Conservation (phyloP, 2,888 invertebrate species). For the Xanthorhoe designata region DNA sequence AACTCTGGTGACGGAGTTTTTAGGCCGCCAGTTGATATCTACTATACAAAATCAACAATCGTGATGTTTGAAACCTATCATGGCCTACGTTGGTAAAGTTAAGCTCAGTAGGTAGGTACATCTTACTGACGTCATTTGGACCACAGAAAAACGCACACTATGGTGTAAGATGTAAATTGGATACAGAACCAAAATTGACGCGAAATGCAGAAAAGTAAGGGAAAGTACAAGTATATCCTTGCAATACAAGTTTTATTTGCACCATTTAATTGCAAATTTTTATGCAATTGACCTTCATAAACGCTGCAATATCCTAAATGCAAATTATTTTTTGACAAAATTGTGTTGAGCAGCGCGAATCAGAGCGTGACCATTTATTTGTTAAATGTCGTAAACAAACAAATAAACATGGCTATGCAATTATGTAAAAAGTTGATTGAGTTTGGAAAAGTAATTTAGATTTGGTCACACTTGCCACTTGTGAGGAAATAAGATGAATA, state of each 20-base stretch:
- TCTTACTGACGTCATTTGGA: too few species aligned
- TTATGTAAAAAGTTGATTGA: constrained; percentile 16
- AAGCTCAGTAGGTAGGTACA: too few species aligned
- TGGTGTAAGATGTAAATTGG: too few species aligned
- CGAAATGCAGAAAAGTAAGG: not conserved
- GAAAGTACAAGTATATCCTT: not conserved
- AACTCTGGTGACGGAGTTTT: too few species aligned
- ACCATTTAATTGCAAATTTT: constrained; percentile 8
- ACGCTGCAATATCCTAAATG: constrained; percentile 20
- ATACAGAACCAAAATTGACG: too few species aligned
- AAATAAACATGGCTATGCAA: constrained; percentile 27
- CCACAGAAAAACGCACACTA: too few species aligned
- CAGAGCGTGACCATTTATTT: constrained; percentile 41
- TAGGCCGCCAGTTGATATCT: too few species aligned
- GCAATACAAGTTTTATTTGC: not conserved
- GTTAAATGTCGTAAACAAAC: constrained; percentile 34
- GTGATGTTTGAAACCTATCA: too few species aligned
- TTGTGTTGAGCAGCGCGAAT: constrained; percentile 30
- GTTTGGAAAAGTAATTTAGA: not conserved
- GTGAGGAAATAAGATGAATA: not conserved
- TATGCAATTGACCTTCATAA: constrained; percentile 17
- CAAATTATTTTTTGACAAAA: constrained; percentile 33
- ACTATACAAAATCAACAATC: too few species aligned
- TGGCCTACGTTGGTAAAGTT: too few species aligned
- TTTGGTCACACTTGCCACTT: not conserved